These are phyloP conservation scores for Mechanitis mazaeus DNA, from an alignment of 2,888 invertebrate species.

Conservation along the genomic window DNA sequence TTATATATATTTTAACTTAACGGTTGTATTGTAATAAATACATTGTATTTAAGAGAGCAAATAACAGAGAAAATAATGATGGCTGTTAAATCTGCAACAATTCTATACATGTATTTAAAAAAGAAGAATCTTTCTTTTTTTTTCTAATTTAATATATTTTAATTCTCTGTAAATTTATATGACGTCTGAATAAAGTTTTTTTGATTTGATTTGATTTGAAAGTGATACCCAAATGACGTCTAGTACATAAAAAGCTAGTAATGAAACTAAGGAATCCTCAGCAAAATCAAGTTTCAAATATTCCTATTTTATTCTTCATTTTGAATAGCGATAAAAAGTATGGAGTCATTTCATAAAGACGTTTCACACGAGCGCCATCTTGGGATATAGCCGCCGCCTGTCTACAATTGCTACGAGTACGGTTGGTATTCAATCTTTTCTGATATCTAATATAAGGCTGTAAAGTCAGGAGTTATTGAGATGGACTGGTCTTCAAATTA, in stretches of 20 bases:
- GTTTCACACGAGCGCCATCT: slow-evolving; percentile 19
- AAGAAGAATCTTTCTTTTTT: no score
- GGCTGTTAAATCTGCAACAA: no score
- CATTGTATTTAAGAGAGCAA: no score
- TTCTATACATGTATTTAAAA: no score
- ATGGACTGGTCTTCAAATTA: neutral
- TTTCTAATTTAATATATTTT: no score
- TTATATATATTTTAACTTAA: no score
- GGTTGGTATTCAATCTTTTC: slow-evolving; percentile 15
- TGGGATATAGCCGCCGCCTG: slow-evolving; percentile 14
- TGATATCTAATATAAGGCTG: slow-evolving; percentile 15
- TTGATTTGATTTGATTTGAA: no score
- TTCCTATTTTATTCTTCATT: slow-evolving; percentile 4
- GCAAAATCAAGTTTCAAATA: neutral
- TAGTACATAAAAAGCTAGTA: neutral
- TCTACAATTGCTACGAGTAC: slow-evolving; percentile 9
- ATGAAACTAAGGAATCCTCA: neutral
- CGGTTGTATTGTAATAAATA: no score
- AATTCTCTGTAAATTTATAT: no score
- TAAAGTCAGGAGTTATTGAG: slow-evolving; percentile 1
- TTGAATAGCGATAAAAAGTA: slow-evolving; percentile 6
- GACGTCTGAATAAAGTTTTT: no score
- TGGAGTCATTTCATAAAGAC: slow-evolving; percentile 20
- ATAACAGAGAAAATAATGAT: no score
- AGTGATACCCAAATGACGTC: neutral